Base-by-base conservation (phyloP, 2,888 invertebrate genomes). In the Pinctada fucata region DNA sequence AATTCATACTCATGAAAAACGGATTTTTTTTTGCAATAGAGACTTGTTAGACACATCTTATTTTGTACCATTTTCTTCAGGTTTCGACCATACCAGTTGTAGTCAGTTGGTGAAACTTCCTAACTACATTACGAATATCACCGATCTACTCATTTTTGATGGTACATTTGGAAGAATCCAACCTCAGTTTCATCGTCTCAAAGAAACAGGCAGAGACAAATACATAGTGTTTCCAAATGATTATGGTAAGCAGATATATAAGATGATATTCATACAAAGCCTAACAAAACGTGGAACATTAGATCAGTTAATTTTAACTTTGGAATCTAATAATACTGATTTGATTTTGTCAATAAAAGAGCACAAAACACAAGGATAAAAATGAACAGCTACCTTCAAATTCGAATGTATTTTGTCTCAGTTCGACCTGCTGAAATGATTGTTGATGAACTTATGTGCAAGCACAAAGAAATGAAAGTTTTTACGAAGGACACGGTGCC, bases 401-500 rank as follows among this genome's bases (percentile, higher is more conserved):
- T 31, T 31, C 31, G 31, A 1, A 31, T 31, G 31, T 31, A 31
- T 31, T 31, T 31, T 31, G 31, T 31, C 31, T 31, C 72, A 85
- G 85, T 78, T 66, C 72, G 76, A 10, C 74, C 80, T 8, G 74
- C 80, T 8, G 69, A 79, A 3, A 75, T 68, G 2, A 70, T 87
- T 8, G 67, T 79, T 3, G 76, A 76, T 6, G 66, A 85, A 3
- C 75, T 91, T 10, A 78, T 83, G 66, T 91, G 92, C 72, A 85
- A 87, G 73, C 87, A 86, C 72, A 82, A 84, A 52, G 86, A 90
- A 76, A 81, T 89, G 77, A 85, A 89, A 70, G 88, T 89, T 13
- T 91, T 90, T 81, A 84, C 85, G 3, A 88, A 90, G 64, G 84
- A 89, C 3, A 90, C 91, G 13, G 79, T 91, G 31, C 93, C 93